Percentiles rank a stretch among this genome's conserved stretches.
Evolutionary conservation across 2,888 invertebrate genomes (phyloP).

Genomic region (Platerodrilus igneus): DNA sequence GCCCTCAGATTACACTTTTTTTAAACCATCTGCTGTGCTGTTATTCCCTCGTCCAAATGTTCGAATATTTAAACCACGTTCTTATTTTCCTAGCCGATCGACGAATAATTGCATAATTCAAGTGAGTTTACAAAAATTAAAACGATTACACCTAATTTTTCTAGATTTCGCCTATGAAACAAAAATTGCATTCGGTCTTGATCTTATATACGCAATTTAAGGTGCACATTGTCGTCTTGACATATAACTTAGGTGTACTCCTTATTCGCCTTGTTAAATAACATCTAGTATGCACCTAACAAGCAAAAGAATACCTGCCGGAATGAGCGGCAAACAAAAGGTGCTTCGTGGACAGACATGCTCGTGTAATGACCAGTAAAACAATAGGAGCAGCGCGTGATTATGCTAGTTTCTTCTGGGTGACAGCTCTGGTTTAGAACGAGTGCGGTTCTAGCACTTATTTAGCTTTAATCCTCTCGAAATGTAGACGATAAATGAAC

Average conservation of each 20-base stretch:
- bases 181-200: no score
- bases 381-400: constrained; percentile 22
- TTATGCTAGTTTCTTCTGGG: constrained; percentile 11
- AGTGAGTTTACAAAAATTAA: no score
- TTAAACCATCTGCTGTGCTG: no score
- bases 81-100: no score
- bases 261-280: constrained; percentile 13
- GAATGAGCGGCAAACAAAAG: constrained; percentile 27
- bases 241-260: not conserved
- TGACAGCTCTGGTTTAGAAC: constrained; percentile 7
- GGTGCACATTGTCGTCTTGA: no score
- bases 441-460: not conserved
- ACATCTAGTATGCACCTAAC: constrained; percentile 9
- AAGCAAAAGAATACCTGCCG: constrained; percentile 18
- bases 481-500: not conserved
- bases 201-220: no score
- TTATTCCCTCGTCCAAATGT: no score
- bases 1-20: no score
- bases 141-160: no score
- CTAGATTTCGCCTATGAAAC: no score
- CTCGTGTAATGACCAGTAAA: constrained; percentile 23
- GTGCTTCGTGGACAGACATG: constrained; percentile 20
- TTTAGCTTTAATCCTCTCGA: not conserved
- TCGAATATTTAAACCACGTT: no score
- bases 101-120: no score